Conservation (phyloP, 2,797 vertebrate species). For the Loriculus beryllinus region DNA sequence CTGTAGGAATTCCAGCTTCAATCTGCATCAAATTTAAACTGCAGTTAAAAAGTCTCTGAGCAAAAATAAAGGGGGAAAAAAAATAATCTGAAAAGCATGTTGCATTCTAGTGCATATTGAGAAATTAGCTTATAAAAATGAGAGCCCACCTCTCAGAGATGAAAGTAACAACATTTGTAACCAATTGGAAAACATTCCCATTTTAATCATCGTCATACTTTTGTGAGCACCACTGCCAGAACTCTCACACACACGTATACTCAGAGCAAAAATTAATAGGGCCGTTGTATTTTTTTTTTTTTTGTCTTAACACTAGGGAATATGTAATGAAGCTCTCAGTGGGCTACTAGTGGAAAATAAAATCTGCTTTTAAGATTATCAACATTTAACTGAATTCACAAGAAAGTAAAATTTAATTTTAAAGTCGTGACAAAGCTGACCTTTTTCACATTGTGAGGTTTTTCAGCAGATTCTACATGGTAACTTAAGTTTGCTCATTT, state of each 20-base stretch:
- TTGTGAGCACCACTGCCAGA: background rate
- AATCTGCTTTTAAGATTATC: background rate
- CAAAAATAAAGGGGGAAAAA: background rate
- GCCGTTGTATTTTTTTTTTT: background rate
- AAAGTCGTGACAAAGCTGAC: background rate
- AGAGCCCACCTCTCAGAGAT: slow-evolving; percentile 6
- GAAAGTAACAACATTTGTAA: slow-evolving; percentile 48
- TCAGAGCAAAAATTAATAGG: background rate
- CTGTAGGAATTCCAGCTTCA: background rate
- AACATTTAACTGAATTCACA: background rate
- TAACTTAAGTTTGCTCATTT: background rate
- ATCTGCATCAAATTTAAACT: background rate
- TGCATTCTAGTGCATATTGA: background rate
- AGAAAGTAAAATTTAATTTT: background rate
- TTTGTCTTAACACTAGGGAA: background rate
- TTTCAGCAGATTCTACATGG: background rate
- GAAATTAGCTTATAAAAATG: slow-evolving; percentile 29
- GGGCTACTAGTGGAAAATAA: background rate
- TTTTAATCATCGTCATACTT: slow-evolving; percentile 29
- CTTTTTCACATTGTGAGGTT: background rate
- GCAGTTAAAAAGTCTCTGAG: background rate
- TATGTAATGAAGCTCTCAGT: background rate
- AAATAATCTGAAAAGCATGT: background rate
- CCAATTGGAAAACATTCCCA: slow-evolving; percentile 39
- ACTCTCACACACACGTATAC: background rate